Conservation (phyloP, 1,140 invertebrate species). For the Heliconius nattereri region DNA sequence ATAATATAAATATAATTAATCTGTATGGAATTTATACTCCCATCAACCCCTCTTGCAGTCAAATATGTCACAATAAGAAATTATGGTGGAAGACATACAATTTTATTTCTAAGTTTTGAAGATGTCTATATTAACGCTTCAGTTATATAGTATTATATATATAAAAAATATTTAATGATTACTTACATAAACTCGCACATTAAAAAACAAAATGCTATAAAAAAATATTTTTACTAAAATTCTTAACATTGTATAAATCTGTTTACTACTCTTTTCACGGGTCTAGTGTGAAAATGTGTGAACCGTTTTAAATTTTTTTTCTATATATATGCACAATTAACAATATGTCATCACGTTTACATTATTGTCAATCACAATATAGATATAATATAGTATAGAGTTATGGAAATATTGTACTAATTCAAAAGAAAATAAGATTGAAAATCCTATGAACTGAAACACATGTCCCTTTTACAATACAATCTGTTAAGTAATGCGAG, state of each 20-base stretch:
- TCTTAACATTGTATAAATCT: constrained; percentile 25
- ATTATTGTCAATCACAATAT: constrained; percentile 19
- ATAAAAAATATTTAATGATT: background rate
- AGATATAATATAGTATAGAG: constrained; percentile 14
- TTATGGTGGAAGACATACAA: too few relatives aligned
- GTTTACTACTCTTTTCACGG: background rate
- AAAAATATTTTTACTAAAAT: constrained; percentile 12
- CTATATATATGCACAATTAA: constrained; percentile 29
- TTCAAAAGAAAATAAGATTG: background rate
- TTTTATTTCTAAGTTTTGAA: too few relatives aligned
- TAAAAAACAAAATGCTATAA: constrained; percentile 19
- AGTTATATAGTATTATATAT: too few relatives aligned
- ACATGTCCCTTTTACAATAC: background rate
- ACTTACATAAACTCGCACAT: constrained; percentile 20
- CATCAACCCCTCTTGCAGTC: too few relatives aligned
- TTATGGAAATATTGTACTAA: background rate
- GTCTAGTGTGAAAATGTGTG: constrained; percentile 45
- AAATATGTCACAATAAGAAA: too few relatives aligned
- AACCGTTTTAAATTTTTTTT: constrained; percentile 39
- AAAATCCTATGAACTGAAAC: constrained; percentile 7
- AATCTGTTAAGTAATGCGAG: background rate
- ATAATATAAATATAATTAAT: too few relatives aligned
- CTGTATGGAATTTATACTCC: too few relatives aligned
- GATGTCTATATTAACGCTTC: too few relatives aligned
- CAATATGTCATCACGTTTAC: constrained; percentile 23